phyloP scores from a whole-genome alignment of 1,140 invertebrate genomes.

The Gyrodactylus bullatarudis region DNA sequence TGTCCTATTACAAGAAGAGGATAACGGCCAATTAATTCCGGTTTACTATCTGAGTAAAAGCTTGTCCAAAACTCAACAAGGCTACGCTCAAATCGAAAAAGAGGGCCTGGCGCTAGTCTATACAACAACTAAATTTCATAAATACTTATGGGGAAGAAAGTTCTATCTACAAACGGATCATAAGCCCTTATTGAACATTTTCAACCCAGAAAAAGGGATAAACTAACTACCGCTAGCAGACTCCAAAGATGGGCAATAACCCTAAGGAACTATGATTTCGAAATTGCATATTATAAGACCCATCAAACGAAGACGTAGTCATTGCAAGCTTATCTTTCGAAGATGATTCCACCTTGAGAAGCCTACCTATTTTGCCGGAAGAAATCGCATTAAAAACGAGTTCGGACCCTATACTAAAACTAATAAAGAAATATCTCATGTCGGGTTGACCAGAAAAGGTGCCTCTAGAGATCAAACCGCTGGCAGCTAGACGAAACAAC shows the following conservation, averaged over 20 bases:
- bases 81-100: slow-evolving; percentile 18
- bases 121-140: slow-evolving; percentile 17
- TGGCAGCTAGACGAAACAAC: background rate
- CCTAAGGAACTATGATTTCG: slow-evolving; percentile 11
- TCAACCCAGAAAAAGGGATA: slow-evolving; percentile 14
- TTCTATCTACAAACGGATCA: slow-evolving; percentile 17
- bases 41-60: slow-evolving; percentile 10
- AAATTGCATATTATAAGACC: slow-evolving; percentile 10
- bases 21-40: slow-evolving; percentile 8
- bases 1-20: slow-evolving; percentile 11
- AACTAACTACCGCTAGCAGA: slow-evolving; percentile 10
- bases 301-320: background rate
- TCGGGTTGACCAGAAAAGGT: background rate
- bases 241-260: slow-evolving; percentile 12
- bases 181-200: slow-evolving; percentile 14
- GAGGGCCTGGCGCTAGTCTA: slow-evolving; percentile 18
- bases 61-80: slow-evolving; percentile 10
- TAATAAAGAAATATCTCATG: slow-evolving; percentile 11
- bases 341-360: background rate
- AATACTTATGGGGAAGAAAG: slow-evolving; percentile 16
- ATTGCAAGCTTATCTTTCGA: background rate
- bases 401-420: background rate
- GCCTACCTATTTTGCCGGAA: background rate
- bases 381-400: background rate
- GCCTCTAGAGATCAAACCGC: background rate